A percentile compares a stretch with the other conserved stretches of the same genome.
Conservation (phyloP, 1,140 invertebrate genomes). For the Cherax destructor region DNA sequence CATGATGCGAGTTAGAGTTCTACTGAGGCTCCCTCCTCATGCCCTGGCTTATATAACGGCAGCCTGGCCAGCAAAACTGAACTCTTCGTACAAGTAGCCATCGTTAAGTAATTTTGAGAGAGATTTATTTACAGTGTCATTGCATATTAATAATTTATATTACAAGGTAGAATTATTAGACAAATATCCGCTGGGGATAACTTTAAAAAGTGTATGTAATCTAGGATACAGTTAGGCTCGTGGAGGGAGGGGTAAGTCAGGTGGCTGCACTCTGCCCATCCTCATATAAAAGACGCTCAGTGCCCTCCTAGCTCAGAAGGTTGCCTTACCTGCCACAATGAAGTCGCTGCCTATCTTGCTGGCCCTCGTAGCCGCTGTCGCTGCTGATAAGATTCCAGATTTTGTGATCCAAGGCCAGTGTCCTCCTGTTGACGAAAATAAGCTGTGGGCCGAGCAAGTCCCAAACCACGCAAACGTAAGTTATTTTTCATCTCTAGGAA, state of each 20-base stretch:
- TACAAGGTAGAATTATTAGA: too few relatives aligned
- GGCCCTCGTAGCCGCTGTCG: background rate
- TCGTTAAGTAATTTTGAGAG: background rate
- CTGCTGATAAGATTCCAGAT: constrained; percentile 38
- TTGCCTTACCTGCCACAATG: background rate
- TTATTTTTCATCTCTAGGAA: background rate
- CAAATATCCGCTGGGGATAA: too few relatives aligned
- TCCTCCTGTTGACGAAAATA: background rate
- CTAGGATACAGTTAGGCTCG: too few relatives aligned
- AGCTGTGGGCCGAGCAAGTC: background rate
- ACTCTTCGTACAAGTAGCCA: too few relatives aligned
- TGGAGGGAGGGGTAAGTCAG: too few relatives aligned
- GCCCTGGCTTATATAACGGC: background rate
- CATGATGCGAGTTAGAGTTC: background rate
- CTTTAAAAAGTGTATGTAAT: too few relatives aligned
- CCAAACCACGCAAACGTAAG: constrained; percentile 20
- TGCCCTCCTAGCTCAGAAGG: background rate
- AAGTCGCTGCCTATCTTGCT: background rate
- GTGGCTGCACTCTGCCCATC: background rate
- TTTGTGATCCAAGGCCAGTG: constrained; percentile 28
- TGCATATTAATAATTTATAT: background rate
- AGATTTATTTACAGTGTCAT: background rate
- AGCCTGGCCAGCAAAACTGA: background rate
- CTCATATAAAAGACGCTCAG: background rate
- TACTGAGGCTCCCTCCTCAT: background rate